Evolutionary conservation across 2,113 vertebrate species (phyloP), one percentile per base, ranked within the genome.

Genomic region (Pipa parva): DNA sequence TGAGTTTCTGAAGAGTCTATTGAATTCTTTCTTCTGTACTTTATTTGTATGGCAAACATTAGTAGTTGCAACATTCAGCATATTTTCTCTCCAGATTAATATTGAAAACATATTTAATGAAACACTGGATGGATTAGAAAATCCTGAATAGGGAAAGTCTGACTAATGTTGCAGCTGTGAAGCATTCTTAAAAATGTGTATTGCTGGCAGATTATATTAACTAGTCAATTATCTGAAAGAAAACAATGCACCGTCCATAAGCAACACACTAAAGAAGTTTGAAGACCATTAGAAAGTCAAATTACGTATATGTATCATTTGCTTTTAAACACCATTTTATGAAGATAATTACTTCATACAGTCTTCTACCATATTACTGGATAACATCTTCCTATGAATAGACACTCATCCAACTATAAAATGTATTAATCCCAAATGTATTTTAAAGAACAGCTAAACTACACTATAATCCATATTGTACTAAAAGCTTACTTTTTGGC

Each of bases 41-140:
- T 83, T 83, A 76, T 63, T 74, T 72, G 71, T 73, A 77, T 80
- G 77, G 84, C 77, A 80, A 80, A 82, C 63, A 77, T 80, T 78
- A 73, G 79, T 77, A 68, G 75, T 84, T 87, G 81, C 82, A 84
- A 79, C 81, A 82, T 82, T 87, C 81, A 83, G 84, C 83, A 85
- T 72, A 77, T 82, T 83, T n/a, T 79, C 81, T 80, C 81, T 84
- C 87, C 84, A 89, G 74, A 85, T 79, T 80, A 82, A 86, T 88
- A 90, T 88, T 88, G 80, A 80, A 91, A 90, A 83, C 85, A 87
- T 80, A 84, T 82, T 88, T 81, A 80, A 79, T 83, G 78, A 81
- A 88, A 85, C 83, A 81, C 84, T 85, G 83, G 79, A 81, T 68
- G 84, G 82, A 89, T 88, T 85, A 87, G 67, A 72, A 77, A 73